Evolutionary conservation across 37 sponge, comb jelly and placozoan species (phyloP).

Genomic region (Axinella damicornis): DNA sequence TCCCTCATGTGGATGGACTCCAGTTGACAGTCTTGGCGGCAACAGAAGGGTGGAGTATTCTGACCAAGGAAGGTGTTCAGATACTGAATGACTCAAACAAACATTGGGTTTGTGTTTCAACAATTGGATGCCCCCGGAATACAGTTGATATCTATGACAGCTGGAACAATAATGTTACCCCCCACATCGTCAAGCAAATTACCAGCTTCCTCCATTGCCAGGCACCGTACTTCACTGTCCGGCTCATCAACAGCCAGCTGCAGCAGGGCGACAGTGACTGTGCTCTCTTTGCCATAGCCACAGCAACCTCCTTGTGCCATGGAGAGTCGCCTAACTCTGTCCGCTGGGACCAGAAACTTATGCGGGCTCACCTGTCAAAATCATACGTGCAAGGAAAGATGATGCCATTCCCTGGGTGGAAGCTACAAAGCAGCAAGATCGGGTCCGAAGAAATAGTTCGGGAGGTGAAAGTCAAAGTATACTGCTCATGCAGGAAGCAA

Average conservation of each 20-base stretch:
- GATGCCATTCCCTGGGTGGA: not conserved
- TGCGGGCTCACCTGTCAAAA: not conserved
- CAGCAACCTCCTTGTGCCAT: not conserved
- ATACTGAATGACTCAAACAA: not conserved
- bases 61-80: not conserved
- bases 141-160: constrained; percentile 21
- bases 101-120: constrained; percentile 46
- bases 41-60: not conserved
- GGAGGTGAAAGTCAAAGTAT: too few relatives aligned
- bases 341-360: not conserved
- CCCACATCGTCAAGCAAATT: not conserved
- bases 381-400: not conserved
- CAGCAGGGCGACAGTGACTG: constrained; percentile 6
- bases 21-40: not conserved
- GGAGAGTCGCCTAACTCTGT: not conserved
- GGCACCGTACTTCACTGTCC: not conserved
- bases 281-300: constrained; percentile 18
- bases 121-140: constrained; percentile 10
- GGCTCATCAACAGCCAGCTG: not conserved
- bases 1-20: not conserved
- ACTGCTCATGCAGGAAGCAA: too few relatives aligned
- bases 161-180: not conserved
- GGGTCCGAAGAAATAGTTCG: too few relatives aligned
- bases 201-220: not conserved
- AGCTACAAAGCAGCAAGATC: too few relatives aligned